Conservation (phyloP, 2,888 invertebrate species). For the Zaprionus bogoriensis region DNA sequence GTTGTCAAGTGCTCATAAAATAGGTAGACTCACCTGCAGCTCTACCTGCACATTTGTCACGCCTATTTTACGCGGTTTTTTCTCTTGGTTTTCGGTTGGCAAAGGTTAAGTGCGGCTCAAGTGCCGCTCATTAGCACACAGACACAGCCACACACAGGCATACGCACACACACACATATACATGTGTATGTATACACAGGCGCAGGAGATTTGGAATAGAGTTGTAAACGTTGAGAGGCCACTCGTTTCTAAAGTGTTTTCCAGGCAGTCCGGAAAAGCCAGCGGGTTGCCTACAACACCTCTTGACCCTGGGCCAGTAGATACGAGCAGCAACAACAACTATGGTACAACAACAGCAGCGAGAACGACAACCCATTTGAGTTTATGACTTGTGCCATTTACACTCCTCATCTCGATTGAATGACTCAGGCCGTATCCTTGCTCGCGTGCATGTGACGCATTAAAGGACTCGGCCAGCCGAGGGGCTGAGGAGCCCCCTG, state of each 20-base stretch:
- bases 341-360: constrained; percentile 1
- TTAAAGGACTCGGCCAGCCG: constrained; percentile 48
- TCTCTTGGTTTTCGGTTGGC: constrained; percentile 60
- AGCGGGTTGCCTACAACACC: constrained; percentile 43
- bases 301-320: constrained; percentile 54
- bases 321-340: constrained; percentile 20
- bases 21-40: constrained; percentile 19
- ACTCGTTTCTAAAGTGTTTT: constrained; percentile 42
- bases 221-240: constrained; percentile 48
- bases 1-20: constrained; percentile 71
- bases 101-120: constrained; percentile 65
- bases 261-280: constrained; percentile 42
- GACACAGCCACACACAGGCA: constrained; percentile 27
- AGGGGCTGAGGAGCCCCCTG: background rate
- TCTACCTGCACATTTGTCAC: constrained; percentile 54
- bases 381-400: constrained; percentile 65
- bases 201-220: constrained; percentile 38
- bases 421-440: constrained; percentile 57
- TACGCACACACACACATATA: constrained; percentile 38
- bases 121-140: constrained; percentile 64
- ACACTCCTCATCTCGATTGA: constrained; percentile 50
- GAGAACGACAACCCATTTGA: constrained; percentile 28
- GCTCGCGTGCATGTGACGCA: constrained; percentile 58
- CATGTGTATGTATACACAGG: too few species aligned
- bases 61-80: constrained; percentile 53